These are phyloP conservation scores for Neoniphon sammara DNA, from an alignment of 2,797 vertebrate genomes.

Conservation along the genomic window DNA sequence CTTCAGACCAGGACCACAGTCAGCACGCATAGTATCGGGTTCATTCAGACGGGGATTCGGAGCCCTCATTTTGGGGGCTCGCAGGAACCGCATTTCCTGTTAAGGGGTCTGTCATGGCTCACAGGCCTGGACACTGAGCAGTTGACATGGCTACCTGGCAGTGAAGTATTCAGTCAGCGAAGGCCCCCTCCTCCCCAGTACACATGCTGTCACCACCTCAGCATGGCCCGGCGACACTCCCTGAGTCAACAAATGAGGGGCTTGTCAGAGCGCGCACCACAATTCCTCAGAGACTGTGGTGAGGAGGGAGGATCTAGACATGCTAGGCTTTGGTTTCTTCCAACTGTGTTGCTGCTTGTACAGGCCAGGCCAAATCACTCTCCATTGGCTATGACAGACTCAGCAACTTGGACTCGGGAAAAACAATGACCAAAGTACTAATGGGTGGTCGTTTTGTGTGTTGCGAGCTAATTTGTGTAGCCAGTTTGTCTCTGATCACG, in stretches of 20 bases:
- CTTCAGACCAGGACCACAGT: conserved; percentile 61
- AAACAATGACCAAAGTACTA: conserved; percentile 45
- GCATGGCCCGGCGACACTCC: conserved; percentile 82
- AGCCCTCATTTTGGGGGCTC: conserved; percentile 49
- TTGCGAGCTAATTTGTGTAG: conserved; percentile 41
- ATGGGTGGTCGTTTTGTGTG: conserved; percentile 47
- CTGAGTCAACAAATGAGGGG: conserved; percentile 84
- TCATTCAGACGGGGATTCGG: conserved; percentile 59
- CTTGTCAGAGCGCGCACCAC: conserved; percentile 82
- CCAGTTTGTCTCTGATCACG: conserved; percentile 28
- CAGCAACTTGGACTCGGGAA: conserved; percentile 25
- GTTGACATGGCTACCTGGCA: conserved; percentile 76
- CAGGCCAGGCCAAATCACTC: conserved; percentile 43
- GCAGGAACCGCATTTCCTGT: conserved; percentile 65
- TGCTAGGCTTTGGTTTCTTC: conserved; percentile 75
- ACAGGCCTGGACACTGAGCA: conserved; percentile 58
- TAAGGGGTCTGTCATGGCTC: conserved; percentile 59
- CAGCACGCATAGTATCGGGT: conserved; percentile 61
- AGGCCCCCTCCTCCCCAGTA: conserved; percentile 58
- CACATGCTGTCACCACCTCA: conserved; percentile 81
- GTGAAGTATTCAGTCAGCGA: conserved; percentile 72
- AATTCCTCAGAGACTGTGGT: conserved; percentile 80
- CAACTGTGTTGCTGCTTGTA: conserved; percentile 66
- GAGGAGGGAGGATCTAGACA: conserved; percentile 76
- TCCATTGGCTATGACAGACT: conserved; percentile 40